Evolutionary conservation across 2,888 invertebrate species (phyloP).

Genomic region (Escarpia spicata): DNA sequence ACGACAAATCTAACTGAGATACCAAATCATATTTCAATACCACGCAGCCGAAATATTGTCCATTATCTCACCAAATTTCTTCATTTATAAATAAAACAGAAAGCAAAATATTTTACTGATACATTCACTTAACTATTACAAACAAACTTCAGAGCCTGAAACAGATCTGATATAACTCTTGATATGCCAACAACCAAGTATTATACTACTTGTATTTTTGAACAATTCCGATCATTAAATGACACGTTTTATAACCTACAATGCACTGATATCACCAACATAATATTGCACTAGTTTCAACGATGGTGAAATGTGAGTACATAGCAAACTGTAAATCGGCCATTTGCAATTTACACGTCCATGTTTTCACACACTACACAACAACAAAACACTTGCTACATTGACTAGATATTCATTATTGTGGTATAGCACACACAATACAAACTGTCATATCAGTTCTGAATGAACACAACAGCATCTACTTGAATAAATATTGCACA

Average conservation of each 20-base stretch:
- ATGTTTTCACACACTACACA: slow-evolving; percentile 3
- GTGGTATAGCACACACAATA: background rate
- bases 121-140: background rate
- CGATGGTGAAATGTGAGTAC: background rate
- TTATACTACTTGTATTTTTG: background rate
- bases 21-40: background rate
- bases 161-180: slow-evolving; percentile 3
- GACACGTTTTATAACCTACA: background rate
- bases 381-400: background rate
- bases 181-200: background rate
- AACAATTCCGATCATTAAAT: background rate
- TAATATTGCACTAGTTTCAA: slow-evolving; percentile 13
- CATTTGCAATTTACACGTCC: background rate
- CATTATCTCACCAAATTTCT: background rate
- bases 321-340: background rate
- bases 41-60: background rate
- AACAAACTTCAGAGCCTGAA: background rate
- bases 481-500: slow-evolving; percentile 16
- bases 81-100: background rate
- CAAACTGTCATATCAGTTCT: background rate
- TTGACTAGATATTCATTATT: slow-evolving; percentile 16
- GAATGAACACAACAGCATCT: background rate
- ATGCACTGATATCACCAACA: background rate
- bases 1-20: background rate
- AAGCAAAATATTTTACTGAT: background rate